These are phyloP conservation scores for Perognathus longimembris DNA, from an alignment of 2,113 vertebrate species.

Conservation along the genomic window DNA sequence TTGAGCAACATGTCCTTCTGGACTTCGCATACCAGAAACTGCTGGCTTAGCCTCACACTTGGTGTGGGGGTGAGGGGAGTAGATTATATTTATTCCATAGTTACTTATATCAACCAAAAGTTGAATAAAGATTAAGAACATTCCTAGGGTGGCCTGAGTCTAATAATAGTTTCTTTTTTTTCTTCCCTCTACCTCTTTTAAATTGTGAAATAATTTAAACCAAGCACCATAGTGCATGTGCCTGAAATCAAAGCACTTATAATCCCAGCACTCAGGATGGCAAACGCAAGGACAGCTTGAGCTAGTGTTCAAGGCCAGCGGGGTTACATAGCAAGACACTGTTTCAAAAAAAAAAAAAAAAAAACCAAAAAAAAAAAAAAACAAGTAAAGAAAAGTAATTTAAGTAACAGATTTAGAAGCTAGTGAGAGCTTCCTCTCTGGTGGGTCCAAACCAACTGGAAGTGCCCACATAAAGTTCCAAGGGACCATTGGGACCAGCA, in stretches of 20 bases:
- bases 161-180: not conserved
- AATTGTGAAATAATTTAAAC: not conserved
- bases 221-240: too few relatives aligned
- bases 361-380: too few relatives aligned
- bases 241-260: too few relatives aligned
- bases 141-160: constrained; percentile 30
- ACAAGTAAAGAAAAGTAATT: not conserved
- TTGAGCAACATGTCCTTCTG: not conserved
- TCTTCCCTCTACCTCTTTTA: not conserved
- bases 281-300: too few relatives aligned
- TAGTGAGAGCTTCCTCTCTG: not conserved
- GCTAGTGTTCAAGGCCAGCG: not conserved
- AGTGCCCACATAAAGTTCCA: not conserved
- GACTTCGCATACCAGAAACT: constrained; percentile 13
- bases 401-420: constrained; percentile 15
- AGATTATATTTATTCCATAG: not conserved
- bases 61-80: not conserved
- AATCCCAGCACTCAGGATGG: too few relatives aligned
- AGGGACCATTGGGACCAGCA: not conserved
- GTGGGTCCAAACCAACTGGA: not conserved
- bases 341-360: too few relatives aligned
- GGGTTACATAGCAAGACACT: too few relatives aligned
- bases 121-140: constrained; percentile 35
- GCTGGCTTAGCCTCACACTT: not conserved
- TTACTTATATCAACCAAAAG: constrained; percentile 1